These are phyloP conservation scores for Ctenoplectra terminalis DNA, from an alignment of 1,140 invertebrate species.

Conservation along the genomic window DNA sequence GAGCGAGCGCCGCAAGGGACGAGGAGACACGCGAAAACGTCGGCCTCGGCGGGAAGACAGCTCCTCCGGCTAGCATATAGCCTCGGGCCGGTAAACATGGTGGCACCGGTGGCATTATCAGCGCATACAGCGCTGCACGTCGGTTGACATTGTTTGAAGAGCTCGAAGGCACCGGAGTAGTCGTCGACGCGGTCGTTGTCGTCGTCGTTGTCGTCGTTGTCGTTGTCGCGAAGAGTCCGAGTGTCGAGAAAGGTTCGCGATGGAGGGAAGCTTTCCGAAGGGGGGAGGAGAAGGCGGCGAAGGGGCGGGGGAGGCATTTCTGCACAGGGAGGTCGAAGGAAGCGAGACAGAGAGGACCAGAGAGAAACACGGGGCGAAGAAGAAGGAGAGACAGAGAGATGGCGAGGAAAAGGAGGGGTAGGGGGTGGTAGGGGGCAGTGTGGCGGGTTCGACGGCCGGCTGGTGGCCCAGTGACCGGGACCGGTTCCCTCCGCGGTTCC, in stretches of 20 bases:
- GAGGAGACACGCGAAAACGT: conserved; percentile 29
- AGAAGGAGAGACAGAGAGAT: conserved; percentile 6
- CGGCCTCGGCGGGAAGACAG: not conserved
- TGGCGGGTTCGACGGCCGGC: conserved; percentile 82
- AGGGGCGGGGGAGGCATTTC: conserved; percentile 1
- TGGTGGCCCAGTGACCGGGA: conserved; percentile 83
- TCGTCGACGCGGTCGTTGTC: conserved; percentile 30
- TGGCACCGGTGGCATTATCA: conserved; percentile 69
- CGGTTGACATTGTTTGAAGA: conserved; percentile 78
- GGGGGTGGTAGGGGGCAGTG: conserved; percentile 73
- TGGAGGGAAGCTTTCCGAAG: conserved; percentile 30
- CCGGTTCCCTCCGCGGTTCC: conserved; percentile 83
- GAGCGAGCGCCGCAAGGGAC: not conserved
- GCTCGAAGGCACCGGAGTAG: conserved; percentile 51
- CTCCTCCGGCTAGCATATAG: conserved; percentile 36
- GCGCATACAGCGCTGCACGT: conserved; percentile 36
- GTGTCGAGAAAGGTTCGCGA: conserved; percentile 68
- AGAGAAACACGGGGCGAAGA: conserved; percentile 36
- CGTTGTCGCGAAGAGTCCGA: conserved; percentile 56
- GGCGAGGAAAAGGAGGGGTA: conserved; percentile 44
- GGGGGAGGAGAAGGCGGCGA: conserved; percentile 17
- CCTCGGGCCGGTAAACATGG: conserved; percentile 44
- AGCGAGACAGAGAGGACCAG: conserved; percentile 22
- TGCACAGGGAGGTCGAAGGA: conserved; percentile 13
- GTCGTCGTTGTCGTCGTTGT: not conserved